These are phyloP conservation scores for Pelecanus crispus DNA, from an alignment of 2,113 vertebrate species.

Conservation along the genomic window DNA sequence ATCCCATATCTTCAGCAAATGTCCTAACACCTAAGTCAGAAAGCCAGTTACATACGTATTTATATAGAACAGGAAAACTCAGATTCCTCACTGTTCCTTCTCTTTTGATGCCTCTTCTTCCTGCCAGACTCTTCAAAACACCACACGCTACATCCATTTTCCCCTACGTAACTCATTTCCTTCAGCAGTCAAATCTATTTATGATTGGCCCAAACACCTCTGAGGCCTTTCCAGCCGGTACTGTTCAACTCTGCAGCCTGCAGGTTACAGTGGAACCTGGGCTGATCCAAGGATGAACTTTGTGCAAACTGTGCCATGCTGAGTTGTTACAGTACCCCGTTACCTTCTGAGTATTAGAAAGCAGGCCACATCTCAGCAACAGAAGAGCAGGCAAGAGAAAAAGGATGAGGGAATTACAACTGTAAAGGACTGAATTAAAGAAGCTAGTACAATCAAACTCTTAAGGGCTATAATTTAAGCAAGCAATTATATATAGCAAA, in stretches of 20 bases:
- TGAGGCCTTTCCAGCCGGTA: neutral
- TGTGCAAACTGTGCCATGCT: neutral
- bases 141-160: neutral
- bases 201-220: neutral
- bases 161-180: neutral
- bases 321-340: neutral
- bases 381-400: neutral
- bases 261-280: neutral
- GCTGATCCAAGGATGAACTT: neutral
- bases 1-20: neutral
- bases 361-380: neutral
- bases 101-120: constrained; percentile 17
- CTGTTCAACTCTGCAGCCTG: neutral
- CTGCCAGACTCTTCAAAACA: neutral
- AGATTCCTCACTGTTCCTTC: neutral
- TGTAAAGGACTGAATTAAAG: neutral
- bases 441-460: neutral
- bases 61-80: neutral
- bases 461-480: neutral
- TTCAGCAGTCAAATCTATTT: neutral
- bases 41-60: neutral
- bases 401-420: neutral
- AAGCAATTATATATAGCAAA: neutral
- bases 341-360: neutral
- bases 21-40: neutral